phyloP scores from a whole-genome alignment of 2,113 vertebrate species.

The Campylomormyrus numenius region DNA sequence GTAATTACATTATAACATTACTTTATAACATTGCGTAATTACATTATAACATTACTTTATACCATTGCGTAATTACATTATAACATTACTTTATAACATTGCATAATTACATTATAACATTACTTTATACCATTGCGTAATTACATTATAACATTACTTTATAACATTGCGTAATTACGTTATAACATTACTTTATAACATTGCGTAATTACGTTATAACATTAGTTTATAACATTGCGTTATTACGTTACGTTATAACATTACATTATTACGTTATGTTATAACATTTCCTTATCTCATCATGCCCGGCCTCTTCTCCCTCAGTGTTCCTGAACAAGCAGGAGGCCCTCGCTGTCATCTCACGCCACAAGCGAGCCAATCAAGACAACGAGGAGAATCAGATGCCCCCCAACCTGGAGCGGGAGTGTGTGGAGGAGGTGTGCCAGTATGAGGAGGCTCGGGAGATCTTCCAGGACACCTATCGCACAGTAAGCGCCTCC shows the following conservation, averaged over 20 bases:
- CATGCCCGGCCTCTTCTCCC: background rate
- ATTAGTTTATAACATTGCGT: background rate
- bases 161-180: background rate
- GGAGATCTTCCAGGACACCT: constrained; percentile 69
- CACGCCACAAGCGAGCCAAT: constrained; percentile 53
- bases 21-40: background rate
- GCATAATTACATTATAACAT: too few species aligned
- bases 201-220: background rate
- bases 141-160: background rate
- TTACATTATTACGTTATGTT: background rate
- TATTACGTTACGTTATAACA: background rate
- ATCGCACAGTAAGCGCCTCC: constrained; percentile 62
- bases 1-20: background rate
- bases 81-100: background rate
- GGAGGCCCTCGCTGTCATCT: constrained; percentile 52
- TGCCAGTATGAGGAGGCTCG: constrained; percentile 79
- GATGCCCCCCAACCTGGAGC: constrained; percentile 60
- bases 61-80: background rate
- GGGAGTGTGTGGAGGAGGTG: constrained; percentile 70
- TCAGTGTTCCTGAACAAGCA: constrained; percentile 59
- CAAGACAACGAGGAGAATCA: constrained; percentile 43
- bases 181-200: background rate
- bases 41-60: background rate
- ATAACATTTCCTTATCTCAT: background rate
- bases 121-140: background rate